Evolutionary conservation across 2,888 invertebrate genomes (phyloP), one percentile per base, ranked within the genome.

Genomic region (Drosophila kambysellisi): DNA sequence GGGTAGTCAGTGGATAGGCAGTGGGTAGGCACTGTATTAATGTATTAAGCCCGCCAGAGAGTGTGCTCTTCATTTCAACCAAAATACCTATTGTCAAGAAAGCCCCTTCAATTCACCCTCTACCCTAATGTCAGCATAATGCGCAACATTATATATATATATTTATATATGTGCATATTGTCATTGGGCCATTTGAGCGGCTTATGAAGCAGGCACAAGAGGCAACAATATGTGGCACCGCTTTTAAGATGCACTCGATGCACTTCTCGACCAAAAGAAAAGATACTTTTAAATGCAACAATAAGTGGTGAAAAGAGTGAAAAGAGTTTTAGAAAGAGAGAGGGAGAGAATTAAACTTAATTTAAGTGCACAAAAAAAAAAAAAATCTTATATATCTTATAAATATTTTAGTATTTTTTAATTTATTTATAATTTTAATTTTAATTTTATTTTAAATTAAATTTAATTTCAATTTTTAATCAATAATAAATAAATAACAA

Each of bases 91-190:
- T 62, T 39, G 62, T 59, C 32, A 25, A 25, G 25, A 25, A 1
- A 25, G 59, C 41, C 74, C 54, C 11, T 37, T 3, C 63, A 5
- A 11, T 11, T 11, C 12, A 25, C 8, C 29, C 39, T 4, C 30
- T 0, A 12, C 15, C 35, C 35, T 2, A 4, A 29, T 29, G 15
- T 7, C 11, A 32, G 0, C 30, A 43, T 59, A 60, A 60, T 33
- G 59, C 67, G 70, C 63, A 60, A 48, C 71, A 85, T 88, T 76
- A 88, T 82, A 79, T 83, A 81, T 12, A 43, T 39, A 15, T 37
- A 37, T 37, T n/a, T 9, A n/a, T n/a, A n/a, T 41, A 15, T 17
- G 17, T 89, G 86, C 85, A 88, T 82, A 82, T 85, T 85, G 82
- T 85, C 82, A 86, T 79, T 61, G 79, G 71, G 41, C 65, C 70